Evolutionary conservation across 1,140 invertebrate genomes (phyloP), one percentile per base, ranked within the genome.

Genomic region (Cherax destructor): DNA sequence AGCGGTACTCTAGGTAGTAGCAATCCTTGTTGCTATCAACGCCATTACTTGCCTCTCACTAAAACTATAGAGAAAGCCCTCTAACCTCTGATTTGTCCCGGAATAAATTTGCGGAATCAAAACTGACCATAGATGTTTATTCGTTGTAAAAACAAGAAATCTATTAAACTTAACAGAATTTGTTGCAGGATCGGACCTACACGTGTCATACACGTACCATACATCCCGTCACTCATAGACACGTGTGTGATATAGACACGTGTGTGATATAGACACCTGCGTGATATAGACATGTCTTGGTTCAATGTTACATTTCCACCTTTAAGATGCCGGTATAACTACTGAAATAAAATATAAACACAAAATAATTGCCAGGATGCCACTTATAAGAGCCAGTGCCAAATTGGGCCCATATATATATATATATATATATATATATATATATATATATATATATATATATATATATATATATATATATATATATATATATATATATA

Each of bases 291-390:
- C 21, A 61, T 18, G 24, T 59, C 13, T 21, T 21, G 52, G 13
- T n/a, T 47, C 21, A 21, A 65, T 92, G 92, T 92, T 92, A 92
- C 88, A 76, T 92, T 92, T 92, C 92, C 92, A 92, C 92, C 92
- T 92, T 92, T 88, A 88, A 84, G 86, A 88, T 74, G 90, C 74
- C 86, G 80, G 52, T 49, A 10, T 49, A 16, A 59, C 80, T 61
- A 59, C 50, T 61, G 52, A 21, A 10, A 83, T 16, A 41, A 2
- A 50, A 21, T 50, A 21, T 65, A 18, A 56, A 18, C 61, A 65
- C 6, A 5, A 2, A 18, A 65, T 65, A 65, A 10, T 16, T 18
- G 21, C 61, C 61, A 18, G 18, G 5, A n/a, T 56, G 30, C 47
- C 59, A 83, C 21, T 65, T 65, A 65, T 18, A 18, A 21, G 13